These are phyloP conservation scores for Epirrhoe alternata DNA, from an alignment of 2,888 invertebrate species.

Conservation along the genomic window DNA sequence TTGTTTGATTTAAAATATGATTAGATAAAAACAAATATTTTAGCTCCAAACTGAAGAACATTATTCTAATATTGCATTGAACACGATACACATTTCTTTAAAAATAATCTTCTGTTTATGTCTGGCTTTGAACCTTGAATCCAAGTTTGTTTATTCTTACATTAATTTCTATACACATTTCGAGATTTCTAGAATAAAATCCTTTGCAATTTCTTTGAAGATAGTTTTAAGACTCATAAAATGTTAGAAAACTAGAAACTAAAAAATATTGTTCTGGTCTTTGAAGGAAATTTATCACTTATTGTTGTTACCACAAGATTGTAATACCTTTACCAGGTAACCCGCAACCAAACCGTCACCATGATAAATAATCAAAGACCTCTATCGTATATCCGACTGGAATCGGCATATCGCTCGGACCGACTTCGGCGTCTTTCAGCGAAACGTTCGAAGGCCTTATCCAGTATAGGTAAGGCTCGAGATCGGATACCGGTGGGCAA, in stretches of 20 bases:
- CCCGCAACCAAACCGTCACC: slow-evolving; percentile 60
- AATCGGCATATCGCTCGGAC: slow-evolving; percentile 73
- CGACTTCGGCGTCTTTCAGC: slow-evolving; percentile 68
- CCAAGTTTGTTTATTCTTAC: slow-evolving; percentile 26
- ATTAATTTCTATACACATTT: slow-evolving; percentile 22
- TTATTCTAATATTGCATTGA: slow-evolving; percentile 4
- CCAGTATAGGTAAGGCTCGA: slow-evolving; percentile 94
- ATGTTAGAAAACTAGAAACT: neutral
- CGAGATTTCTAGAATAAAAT: slow-evolving; percentile 16
- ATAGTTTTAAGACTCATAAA: slow-evolving; percentile 9
- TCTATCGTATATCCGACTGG: slow-evolving; percentile 67
- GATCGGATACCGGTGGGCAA: slow-evolving; percentile 93
- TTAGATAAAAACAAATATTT: neutral
- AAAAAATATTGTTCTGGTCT: neutral
- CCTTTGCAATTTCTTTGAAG: slow-evolving; percentile 18
- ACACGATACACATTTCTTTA: slow-evolving; percentile 20
- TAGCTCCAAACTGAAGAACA: neutral
- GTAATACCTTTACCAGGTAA: slow-evolving; percentile 15
- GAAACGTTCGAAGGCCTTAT: slow-evolving; percentile 82
- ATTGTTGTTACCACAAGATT: neutral
- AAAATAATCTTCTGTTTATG: slow-evolving; percentile 33
- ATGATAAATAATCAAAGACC: slow-evolving; percentile 65
- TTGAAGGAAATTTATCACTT: neutral
- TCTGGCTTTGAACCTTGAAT: slow-evolving; percentile 29
- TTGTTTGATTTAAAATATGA: neutral